These are phyloP conservation scores for Cepaea hortensis DNA, from an alignment of 2,888 invertebrate genomes.

Conservation along the genomic window DNA sequence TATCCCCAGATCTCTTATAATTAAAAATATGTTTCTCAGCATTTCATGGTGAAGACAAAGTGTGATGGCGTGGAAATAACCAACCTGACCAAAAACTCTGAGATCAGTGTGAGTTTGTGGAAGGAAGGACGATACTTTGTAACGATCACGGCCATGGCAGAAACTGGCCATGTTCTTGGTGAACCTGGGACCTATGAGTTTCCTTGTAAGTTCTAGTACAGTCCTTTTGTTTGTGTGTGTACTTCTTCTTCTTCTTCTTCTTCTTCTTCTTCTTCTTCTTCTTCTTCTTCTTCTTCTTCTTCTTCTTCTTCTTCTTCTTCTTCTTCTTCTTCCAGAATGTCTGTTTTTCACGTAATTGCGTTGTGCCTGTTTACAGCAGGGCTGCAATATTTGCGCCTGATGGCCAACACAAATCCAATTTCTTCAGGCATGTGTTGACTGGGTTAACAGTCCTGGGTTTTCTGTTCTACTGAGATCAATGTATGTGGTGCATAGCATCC, in stretches of 20 bases:
- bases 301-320: too few relatives aligned
- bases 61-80: neutral
- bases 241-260: neutral
- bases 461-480: too few relatives aligned
- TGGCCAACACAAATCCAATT: too few relatives aligned
- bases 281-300: too few relatives aligned
- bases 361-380: too few relatives aligned
- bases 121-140: constrained; percentile 4
- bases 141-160: constrained; percentile 3
- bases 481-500: too few relatives aligned
- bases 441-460: too few relatives aligned
- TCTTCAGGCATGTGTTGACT: too few relatives aligned
- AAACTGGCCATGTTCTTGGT: constrained; percentile 8
- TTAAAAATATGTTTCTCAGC: neutral
- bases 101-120: neutral
- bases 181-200: neutral
- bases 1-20: neutral
- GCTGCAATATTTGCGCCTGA: too few relatives aligned
- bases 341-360: too few relatives aligned
- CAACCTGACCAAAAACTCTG: neutral
- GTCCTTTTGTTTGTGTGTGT: neutral
- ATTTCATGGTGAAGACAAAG: neutral
- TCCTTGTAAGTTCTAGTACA: neutral
- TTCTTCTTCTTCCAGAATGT: too few relatives aligned
- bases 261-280: too few relatives aligned